Evolutionary conservation across 2,113 vertebrate genomes (phyloP).

Genomic region (Junco hyemalis): DNA sequence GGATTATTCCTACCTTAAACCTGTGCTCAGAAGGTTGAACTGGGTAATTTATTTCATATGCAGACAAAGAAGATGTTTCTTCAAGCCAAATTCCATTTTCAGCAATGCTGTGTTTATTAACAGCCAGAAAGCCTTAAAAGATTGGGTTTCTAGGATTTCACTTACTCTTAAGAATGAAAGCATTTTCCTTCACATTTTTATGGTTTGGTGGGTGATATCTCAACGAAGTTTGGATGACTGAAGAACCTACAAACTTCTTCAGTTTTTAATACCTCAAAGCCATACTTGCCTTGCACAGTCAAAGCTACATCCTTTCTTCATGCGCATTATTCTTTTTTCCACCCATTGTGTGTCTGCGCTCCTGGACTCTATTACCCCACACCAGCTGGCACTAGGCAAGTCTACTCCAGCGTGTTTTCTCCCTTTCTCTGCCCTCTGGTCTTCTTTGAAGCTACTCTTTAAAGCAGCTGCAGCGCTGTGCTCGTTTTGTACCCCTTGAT

Average conservation of each 20-base stretch:
- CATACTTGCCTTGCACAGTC: not conserved
- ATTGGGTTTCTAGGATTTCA: rapidly evolving
- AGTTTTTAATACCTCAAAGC: not conserved
- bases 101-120: not conserved
- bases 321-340: not conserved
- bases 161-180: not conserved
- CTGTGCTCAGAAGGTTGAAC: not conserved
- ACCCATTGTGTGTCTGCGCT: not conserved
- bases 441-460: not conserved
- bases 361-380: not conserved
- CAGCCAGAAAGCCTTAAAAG: not conserved
- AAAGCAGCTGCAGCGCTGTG: not conserved
- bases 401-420: not conserved
- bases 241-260: not conserved
- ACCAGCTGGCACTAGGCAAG: rapidly evolving
- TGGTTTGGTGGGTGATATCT: not conserved
- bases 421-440: not conserved
- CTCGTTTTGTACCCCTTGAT: not conserved
- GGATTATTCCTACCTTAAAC: not conserved
- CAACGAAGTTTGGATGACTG: not conserved
- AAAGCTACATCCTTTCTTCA: not conserved
- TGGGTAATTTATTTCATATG: not conserved
- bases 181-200: not conserved
- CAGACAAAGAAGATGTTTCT: not conserved
- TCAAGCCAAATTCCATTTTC: not conserved